Evolutionary conservation across 1,140 invertebrate genomes (phyloP).

Genomic region (Heliothis virescens): DNA sequence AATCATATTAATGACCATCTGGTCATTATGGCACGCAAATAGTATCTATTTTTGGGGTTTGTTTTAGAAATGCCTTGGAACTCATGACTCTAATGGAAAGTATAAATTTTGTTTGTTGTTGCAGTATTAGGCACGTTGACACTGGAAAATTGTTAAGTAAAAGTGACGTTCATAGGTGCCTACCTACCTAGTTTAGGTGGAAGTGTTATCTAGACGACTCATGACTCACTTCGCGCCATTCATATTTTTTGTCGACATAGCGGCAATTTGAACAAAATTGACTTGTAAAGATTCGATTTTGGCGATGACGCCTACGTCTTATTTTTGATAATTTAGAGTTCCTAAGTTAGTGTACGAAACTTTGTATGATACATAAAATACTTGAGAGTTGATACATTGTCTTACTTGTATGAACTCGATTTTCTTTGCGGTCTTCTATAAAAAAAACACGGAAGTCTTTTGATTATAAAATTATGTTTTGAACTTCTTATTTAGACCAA

Average conservation of each 20-base stretch:
- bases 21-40: too few species aligned
- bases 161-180: not conserved
- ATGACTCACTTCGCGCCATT: conserved; percentile 59
- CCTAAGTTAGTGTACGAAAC: not conserved
- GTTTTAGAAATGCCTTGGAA: too few species aligned
- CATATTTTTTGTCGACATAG: conserved; percentile 56
- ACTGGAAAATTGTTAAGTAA: conserved; percentile 22
- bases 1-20: too few species aligned
- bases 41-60: too few species aligned
- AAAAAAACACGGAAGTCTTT: too few species aligned
- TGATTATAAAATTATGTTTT: too few species aligned
- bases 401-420: too few species aligned
- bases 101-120: too few species aligned
- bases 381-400: too few species aligned
- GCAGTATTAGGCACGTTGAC: not conserved
- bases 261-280: conserved; percentile 44
- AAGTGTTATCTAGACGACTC: conserved; percentile 51
- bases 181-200: conserved; percentile 9
- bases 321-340: conserved; percentile 8
- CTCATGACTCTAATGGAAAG: too few species aligned
- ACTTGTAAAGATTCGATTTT: conserved; percentile 36
- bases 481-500: too few species aligned
- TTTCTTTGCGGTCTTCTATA: too few species aligned
- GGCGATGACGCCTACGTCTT: conserved; percentile 32
- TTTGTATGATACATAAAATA: not conserved